A percentile compares a stretch with the other conserved stretches of the same genome.
Evolutionary conservation across 1,140 invertebrate genomes (phyloP).

Genomic region (Drosophila melanogaster): Release_6_plus_ISO1_MT NT_033779.5:15289501-15290000

Average conservation of each 20-base stretch:
- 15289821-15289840: too few relatives aligned
- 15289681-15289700: constrained; percentile 6
- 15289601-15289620: constrained; percentile 9
- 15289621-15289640: constrained; percentile 59
- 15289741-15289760: too few relatives aligned
- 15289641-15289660: constrained; percentile 58
- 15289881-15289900: too few relatives aligned
- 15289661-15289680: constrained; percentile 45
- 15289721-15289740: too few relatives aligned
- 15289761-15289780: too few relatives aligned
- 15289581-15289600: constrained; percentile 66
- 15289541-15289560: constrained; percentile 81
- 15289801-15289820: too few relatives aligned
- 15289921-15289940: constrained; percentile 21
- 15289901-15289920: constrained; percentile 9
- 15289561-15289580: constrained; percentile 74
- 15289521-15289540: constrained; percentile 55
- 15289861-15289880: too few relatives aligned
- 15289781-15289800: too few relatives aligned
- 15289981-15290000: constrained; percentile 78
- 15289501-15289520: constrained; percentile 4
- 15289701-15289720: not conserved
- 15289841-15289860: too few relatives aligned
- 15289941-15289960: constrained; percentile 69
- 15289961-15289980: constrained; percentile 72